phyloP scores from a whole-genome alignment of 35 echinoderm and acorn worm species.

The Ptychodera flava region DNA sequence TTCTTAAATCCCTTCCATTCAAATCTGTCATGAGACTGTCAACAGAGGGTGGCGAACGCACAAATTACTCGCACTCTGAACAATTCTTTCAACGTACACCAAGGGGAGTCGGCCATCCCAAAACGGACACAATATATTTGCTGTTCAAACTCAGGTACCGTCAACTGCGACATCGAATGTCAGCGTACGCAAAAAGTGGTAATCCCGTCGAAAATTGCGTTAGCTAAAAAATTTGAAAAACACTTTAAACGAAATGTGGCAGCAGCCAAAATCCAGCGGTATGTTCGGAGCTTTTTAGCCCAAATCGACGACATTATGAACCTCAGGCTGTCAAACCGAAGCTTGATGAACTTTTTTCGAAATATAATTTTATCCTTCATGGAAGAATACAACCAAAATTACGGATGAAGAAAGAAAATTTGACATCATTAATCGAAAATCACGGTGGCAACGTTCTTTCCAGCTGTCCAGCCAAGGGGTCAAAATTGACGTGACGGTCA shows the following conservation, averaged over 20 bases:
- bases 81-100: conserved; percentile 21
- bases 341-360: not conserved
- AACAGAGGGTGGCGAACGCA: conserved; percentile 37
- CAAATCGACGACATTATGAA: not conserved
- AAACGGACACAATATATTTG: conserved; percentile 15
- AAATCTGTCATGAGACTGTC: conserved; percentile 32
- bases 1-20: not conserved
- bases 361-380: not conserved
- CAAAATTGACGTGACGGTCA: not conserved
- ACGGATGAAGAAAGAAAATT: not conserved
- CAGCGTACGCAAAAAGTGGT: not conserved
- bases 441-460: not conserved
- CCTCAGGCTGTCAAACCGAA: not conserved
- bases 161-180: conserved; percentile 25
- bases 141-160: conserved; percentile 30
- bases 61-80: not conserved
- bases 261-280: not conserved
- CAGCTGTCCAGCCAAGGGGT: not conserved
- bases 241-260: not conserved
- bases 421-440: not conserved
- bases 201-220: not conserved
- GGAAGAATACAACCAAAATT: not conserved
- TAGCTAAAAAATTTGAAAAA: not conserved
- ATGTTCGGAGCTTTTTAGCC: not conserved
- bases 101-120: conserved; percentile 21